Evolutionary conservation across 2,888 invertebrate species (phyloP), one percentile per base, ranked within the genome.

Genomic region (Cheilosia variabilis): DNA sequence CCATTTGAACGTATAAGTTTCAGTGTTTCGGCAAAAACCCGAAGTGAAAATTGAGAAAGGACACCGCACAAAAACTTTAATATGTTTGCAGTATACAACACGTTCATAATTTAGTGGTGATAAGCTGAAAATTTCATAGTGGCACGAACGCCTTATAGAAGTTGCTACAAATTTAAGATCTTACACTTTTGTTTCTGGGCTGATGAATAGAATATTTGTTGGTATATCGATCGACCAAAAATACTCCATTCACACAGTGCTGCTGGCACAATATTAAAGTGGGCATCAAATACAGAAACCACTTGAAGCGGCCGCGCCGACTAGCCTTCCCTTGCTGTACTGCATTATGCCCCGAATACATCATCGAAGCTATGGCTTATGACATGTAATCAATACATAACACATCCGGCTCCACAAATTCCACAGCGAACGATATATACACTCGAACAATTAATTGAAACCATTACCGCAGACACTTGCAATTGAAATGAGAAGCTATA

Each of bases 401-500:
- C 43, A 19, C 55, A 55, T 4, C 2, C 15, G 65, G 73, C 55
- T 53, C 53, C 73, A 24, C 15, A 34, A 55, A 37, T 24, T 24
- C 47, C 65, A 65, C 65, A 65, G 65, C 47, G 34, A 31, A 22
- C 55, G 24, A 10, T 31, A 47, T 22, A 10, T 53, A 17, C 24
- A 45, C 53, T 68, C n/a, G 9, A 52, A 24, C 52, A 37, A 52
- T 65, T 52, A 65, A 65, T 65, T 52, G 58, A 10, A 52, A 4
- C 68, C 37, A 73, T 78, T 78, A 83, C 65, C 62, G 50, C 41
- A 62, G 63, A 78, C 72, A 72, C 78, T 68, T 58, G 52, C 72
- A 72, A 73, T 63, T 73, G 66, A 55, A 78, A 68, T 52, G 37
- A 50, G 55, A 73, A 68, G 57, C 72, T 47, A 47, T 65, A 37